These are phyloP conservation scores for Agriopis aurantiaria DNA, from an alignment of 2,888 invertebrate genomes.

Conservation along the genomic window DNA sequence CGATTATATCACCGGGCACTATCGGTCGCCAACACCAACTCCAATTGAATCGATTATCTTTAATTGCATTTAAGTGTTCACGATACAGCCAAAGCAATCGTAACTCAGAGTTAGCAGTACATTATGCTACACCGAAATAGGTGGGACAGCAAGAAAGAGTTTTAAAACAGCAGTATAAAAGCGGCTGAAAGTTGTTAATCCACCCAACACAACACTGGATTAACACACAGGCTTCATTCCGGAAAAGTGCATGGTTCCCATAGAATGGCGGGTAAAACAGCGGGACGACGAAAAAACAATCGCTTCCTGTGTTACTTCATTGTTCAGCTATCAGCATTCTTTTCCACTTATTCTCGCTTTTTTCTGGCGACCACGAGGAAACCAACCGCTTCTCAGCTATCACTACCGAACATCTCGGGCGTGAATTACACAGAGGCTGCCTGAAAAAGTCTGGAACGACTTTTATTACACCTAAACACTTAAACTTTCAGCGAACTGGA, in stretches of 20 bases:
- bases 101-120: too few relatives aligned
- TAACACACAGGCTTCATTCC: too few relatives aligned
- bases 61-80: too few relatives aligned
- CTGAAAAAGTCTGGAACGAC: conserved; percentile 30
- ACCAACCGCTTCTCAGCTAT: conserved; percentile 10
- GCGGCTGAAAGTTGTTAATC: too few relatives aligned
- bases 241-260: too few relatives aligned
- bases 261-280: too few relatives aligned
- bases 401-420: conserved; percentile 7
- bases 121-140: too few relatives aligned
- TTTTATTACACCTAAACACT: conserved; percentile 39
- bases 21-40: conserved; percentile 35
- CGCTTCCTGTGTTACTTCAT: background rate
- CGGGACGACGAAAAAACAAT: too few relatives aligned
- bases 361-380: conserved; percentile 7
- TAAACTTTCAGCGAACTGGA: conserved; percentile 35
- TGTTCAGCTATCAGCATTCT: background rate
- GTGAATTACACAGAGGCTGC: conserved; percentile 20
- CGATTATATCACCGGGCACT: conserved; percentile 24
- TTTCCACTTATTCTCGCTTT: background rate
- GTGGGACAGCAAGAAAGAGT: too few relatives aligned
- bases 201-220: too few relatives aligned
- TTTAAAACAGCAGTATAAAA: too few relatives aligned
- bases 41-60: background rate
- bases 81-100: too few relatives aligned